These are phyloP conservation scores for Choloepus hoffmanni DNA, from an alignment of 2,113 vertebrate genomes.

Conservation along the genomic window DNA sequence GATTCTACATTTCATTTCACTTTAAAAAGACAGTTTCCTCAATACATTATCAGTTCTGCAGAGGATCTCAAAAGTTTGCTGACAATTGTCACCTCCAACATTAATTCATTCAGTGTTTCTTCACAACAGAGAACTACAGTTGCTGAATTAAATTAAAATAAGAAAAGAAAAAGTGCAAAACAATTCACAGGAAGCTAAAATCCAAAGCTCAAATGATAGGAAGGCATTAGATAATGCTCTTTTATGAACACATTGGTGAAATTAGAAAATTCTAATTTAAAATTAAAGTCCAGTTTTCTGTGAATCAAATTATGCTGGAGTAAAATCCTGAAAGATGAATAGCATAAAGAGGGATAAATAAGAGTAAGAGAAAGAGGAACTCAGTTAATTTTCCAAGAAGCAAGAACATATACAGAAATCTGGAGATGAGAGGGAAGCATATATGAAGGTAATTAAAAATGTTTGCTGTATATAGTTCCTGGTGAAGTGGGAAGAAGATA, in stretches of 20 bases:
- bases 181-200: conserved; percentile 71
- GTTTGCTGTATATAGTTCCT: neutral
- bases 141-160: conserved; percentile 51
- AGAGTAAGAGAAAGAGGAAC: neutral
- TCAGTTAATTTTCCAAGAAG: neutral
- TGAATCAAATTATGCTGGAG: conserved; percentile 35
- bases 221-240: conserved; percentile 44
- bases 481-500: neutral
- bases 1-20: conserved; percentile 44
- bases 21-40: conserved; percentile 44
- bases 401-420: neutral
- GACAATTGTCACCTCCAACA: conserved; percentile 58
- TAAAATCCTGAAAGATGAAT: conserved; percentile 6
- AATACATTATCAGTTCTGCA: conserved; percentile 54
- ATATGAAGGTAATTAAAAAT: neutral
- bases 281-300: conserved; percentile 28
- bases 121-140: conserved; percentile 64
- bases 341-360: neutral
- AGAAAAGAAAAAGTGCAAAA: conserved; percentile 59
- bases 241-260: conserved; percentile 38
- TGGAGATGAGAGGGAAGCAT: neutral
- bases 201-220: conserved; percentile 21
- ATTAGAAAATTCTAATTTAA: conserved; percentile 59
- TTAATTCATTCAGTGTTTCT: conserved; percentile 80
- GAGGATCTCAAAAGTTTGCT: conserved; percentile 37